Evolutionary conservation across 2,113 vertebrate genomes (phyloP), one percentile per base, ranked within the genome.

Genomic region (Parus major): DNA sequence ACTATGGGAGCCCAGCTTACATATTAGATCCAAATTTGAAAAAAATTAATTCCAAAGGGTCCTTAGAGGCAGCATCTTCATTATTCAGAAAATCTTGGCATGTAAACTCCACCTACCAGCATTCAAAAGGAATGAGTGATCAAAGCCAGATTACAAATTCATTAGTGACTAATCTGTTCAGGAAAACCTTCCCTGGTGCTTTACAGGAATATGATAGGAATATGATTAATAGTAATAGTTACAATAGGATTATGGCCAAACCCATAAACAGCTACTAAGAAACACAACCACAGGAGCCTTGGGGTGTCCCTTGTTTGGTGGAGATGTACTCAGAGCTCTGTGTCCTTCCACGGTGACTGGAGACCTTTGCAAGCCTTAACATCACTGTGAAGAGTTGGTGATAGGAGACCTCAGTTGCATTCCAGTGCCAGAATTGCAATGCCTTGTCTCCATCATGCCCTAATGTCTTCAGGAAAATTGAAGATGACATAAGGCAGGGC

Each of bases 101-200:
- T 96, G 95, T 96, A 96, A 95, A 97, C 93, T 96, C 96, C 95
- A 92, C 96, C 96, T 86, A 95, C 80, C 61, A 93, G 71, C 90
- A 96, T 83, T 96, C 94, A 95, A 93, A 97, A 93, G 92, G 94
- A 97, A 96, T 95, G 93, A 75, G 61, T 96, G 95, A 97, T 96
- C 95, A 97, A 97, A 97, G 94, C 64, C 72, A 90, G 85, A 96
- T 95, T 83, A 90, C 72, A 95, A 87, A 96, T 95, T 96, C 92
- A 92, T 97, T 94, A 96, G 82, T 68, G 61, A 96, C 83, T 93
- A 93, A 95, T 96, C 92, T 94, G 93, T 91, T 90, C 88, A 94
- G 88, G 61, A 95, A 95, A 96, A 83, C 49, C 29, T 79, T 96
- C 90, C 95, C 95, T 28, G 42, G 88, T 88, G 93, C 65, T 82